Conservation (phyloP, 2,113 vertebrate genomes). For the Cromileptes altivelis region DNA sequence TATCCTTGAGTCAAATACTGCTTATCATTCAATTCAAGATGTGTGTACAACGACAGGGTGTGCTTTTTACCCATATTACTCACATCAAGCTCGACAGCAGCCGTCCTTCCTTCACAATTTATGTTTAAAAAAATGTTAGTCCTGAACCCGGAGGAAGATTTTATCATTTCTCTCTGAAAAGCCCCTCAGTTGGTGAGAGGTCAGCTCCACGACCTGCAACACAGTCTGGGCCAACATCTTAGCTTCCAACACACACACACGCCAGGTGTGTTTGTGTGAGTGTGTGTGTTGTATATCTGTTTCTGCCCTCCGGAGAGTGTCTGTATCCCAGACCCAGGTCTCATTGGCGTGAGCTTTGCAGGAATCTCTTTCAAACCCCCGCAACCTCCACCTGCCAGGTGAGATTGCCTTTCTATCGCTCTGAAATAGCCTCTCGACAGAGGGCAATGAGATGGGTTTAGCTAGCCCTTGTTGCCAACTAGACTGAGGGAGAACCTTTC, state of each 20-base stretch:
- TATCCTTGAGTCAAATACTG: background rate
- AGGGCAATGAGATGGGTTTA: constrained; percentile 40
- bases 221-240: background rate
- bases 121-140: background rate
- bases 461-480: constrained; percentile 31
- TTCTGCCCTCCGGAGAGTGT: background rate
- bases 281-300: constrained; percentile 6
- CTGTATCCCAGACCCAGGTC: constrained; percentile 11
- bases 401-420: constrained; percentile 49
- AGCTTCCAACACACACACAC: background rate
- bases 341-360: constrained; percentile 47
- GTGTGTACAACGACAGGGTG: background rate
- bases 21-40: background rate
- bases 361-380: constrained; percentile 36
- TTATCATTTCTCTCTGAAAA: background rate
- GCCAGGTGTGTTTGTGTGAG: background rate
- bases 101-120: background rate
- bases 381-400: constrained; percentile 45
- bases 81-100: background rate
- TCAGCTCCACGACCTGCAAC: background rate
- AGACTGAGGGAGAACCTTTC: constrained; percentile 24
- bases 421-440: constrained; percentile 29
- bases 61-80: background rate
- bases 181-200: background rate
- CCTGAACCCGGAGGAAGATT: background rate